Evolutionary conservation across 1,140 invertebrate genomes (phyloP), one percentile per base, ranked within the genome.

Genomic region (Plectrocnemia conspersa): DNA sequence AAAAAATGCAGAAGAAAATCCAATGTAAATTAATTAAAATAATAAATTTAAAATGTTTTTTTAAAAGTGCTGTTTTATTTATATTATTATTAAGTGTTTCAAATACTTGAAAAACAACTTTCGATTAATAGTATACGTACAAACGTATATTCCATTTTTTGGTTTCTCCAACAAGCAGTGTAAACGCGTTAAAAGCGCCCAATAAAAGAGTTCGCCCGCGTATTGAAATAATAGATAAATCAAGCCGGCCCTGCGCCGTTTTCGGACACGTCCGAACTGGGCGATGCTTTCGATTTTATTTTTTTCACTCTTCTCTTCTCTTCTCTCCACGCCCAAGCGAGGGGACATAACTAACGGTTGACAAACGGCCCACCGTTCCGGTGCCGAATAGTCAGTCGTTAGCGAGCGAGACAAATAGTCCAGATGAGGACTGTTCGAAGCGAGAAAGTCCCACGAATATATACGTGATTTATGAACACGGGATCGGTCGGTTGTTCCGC

Each of bases 291-390:
- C 15, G 40, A 35, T 22, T 24, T 18, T 22, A 16, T 27, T 23
- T 46, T 33, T 52, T 27, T 18, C 36, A 40, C 40, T 9, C 21
- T n/a, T 47, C 41, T 53, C 16, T 10, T 41, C 22, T 48, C 25
- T 29, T 41, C 35, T 38, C 35, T 38, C 35, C 13, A 13, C 35
- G 35, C 4, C 35, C 35, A 16, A 29, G 6, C n/a, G 6, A n/a
- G 27, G 27, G 35, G 5, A 38, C 35, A 38, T 38, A 16, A 38
- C 35, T 38, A 38, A 13, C 35, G 35, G 35, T 35, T 24, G 46
- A 22, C 22, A 48, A 48, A 27, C 25, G 23, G 10, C 18, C 46
- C 32, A 32, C 29, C 13, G 46, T 33, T 36, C 22, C 29, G 46
- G 23, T n/a, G 16, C 32, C 23, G 35, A 29, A 29, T 29, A 29